Evolutionary conservation across 2,113 vertebrate genomes (phyloP).

Genomic region (Dicrurus megarhynchus): DNA sequence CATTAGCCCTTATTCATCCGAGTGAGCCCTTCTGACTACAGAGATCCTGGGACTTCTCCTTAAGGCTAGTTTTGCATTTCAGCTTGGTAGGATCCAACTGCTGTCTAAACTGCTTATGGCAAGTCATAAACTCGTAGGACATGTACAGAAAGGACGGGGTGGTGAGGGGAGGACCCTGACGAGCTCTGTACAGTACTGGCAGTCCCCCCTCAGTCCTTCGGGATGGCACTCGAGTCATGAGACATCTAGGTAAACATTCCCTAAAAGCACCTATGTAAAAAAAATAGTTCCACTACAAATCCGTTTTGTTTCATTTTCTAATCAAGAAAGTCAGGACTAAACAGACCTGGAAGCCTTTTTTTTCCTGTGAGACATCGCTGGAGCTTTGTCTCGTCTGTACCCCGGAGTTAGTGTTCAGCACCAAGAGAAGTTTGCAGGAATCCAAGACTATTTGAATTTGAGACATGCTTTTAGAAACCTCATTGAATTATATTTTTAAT

Average conservation of each 20-base stretch:
- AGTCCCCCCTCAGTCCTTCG: background rate
- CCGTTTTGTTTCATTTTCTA: constrained; percentile 25
- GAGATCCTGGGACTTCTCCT: background rate
- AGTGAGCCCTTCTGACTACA: background rate
- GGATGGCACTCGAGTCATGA: constrained; percentile 33
- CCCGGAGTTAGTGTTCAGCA: constrained; percentile 4
- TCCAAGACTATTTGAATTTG: background rate
- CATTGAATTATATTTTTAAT: background rate
- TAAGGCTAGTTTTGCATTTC: background rate
- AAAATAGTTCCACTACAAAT: background rate
- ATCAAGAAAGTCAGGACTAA: constrained; percentile 11
- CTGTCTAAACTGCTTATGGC: background rate
- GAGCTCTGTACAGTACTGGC: background rate
- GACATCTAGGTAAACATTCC: constrained; percentile 5
- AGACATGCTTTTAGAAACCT: background rate
- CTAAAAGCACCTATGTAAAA: constrained; percentile 46
- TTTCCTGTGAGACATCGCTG: background rate
- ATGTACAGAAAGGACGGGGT: background rate
- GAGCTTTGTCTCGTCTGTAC: background rate
- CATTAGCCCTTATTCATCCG: background rate
- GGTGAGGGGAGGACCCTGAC: background rate
- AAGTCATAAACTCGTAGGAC: background rate
- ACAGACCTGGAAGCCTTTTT: constrained; percentile 5
- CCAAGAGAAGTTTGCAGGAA: background rate
- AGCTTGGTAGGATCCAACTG: background rate